These are phyloP conservation scores for Trissolcus brochymenae DNA, from an alignment of 2,888 invertebrate genomes.

Conservation along the genomic window DNA sequence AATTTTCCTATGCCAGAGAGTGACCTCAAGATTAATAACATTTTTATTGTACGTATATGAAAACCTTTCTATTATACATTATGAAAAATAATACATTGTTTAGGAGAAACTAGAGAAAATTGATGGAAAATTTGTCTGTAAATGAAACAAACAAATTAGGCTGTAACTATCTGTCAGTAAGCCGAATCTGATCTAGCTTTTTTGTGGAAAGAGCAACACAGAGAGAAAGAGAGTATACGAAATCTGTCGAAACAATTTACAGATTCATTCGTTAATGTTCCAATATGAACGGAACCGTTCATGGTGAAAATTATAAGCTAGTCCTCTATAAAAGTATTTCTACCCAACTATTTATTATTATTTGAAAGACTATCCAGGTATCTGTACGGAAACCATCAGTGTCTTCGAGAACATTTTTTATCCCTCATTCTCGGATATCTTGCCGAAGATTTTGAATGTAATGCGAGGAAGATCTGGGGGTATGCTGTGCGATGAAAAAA, in stretches of 20 bases:
- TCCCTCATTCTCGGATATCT: slow-evolving; percentile 57
- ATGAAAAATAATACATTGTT: too few relatives aligned
- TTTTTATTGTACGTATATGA: too few relatives aligned
- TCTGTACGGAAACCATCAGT: slow-evolving; percentile 32
- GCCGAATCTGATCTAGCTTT: too few relatives aligned
- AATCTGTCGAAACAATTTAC: slow-evolving; percentile 15
- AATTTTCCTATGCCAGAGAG: too few relatives aligned
- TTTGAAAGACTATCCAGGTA: slow-evolving; percentile 48
- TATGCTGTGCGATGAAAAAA: slow-evolving; percentile 54
- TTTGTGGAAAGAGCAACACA: slow-evolving; percentile 2
- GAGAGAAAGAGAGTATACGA: not conserved
- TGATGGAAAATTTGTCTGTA: slow-evolving; percentile 15
- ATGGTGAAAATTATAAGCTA: slow-evolving; percentile 34
- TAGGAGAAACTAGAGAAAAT: too few relatives aligned
- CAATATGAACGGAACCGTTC: slow-evolving; percentile 10
- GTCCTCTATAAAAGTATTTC: slow-evolving; percentile 21
- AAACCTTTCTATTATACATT: too few relatives aligned
- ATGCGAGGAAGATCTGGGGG: slow-evolving; percentile 51
- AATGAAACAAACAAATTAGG: too few relatives aligned
- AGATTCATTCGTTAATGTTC: not conserved
- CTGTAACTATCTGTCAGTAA: not conserved
- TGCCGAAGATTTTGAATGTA: slow-evolving; percentile 38
- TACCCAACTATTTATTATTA: slow-evolving; percentile 29
- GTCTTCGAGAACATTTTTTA: slow-evolving; percentile 20
- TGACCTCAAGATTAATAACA: too few relatives aligned